phyloP scores from a whole-genome alignment of 2,888 invertebrate genomes.

The Drosophila ochracea region DNA sequence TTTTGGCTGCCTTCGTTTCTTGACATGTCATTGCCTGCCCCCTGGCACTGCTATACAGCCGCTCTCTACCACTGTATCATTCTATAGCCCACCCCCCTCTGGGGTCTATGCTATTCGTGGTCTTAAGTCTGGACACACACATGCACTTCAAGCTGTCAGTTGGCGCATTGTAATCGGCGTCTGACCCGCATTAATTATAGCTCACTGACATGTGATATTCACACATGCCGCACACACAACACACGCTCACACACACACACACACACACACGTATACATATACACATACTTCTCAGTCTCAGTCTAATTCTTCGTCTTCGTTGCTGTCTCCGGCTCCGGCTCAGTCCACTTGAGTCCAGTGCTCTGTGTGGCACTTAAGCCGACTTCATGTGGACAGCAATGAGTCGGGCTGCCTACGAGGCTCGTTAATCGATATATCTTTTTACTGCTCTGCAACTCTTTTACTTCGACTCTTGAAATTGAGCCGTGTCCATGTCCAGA shows the following conservation, averaged over 20 bases:
- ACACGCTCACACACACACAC: slow-evolving; percentile 25
- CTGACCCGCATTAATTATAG: slow-evolving; percentile 81
- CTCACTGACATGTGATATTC: slow-evolving; percentile 80
- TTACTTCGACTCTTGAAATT: slow-evolving; percentile 56
- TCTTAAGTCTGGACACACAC: slow-evolving; percentile 51
- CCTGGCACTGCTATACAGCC: background rate
- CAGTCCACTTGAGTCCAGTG: slow-evolving; percentile 54
- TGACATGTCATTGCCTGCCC: slow-evolving; percentile 70
- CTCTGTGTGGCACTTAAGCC: slow-evolving; percentile 65
- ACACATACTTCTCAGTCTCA: background rate
- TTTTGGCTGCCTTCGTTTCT: slow-evolving; percentile 58
- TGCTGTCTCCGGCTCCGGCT: slow-evolving; percentile 6
- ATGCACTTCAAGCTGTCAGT: slow-evolving; percentile 77
- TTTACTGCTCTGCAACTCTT: slow-evolving; percentile 52
- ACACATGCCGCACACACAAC: slow-evolving; percentile 65
- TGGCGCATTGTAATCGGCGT: slow-evolving; percentile 81
- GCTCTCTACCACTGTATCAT: background rate
- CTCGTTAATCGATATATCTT: slow-evolving; percentile 74
- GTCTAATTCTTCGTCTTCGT: background rate
- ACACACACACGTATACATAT: background rate
- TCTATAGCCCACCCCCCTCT: background rate
- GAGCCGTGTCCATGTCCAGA: slow-evolving; percentile 64
- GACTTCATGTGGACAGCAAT: slow-evolving; percentile 51
- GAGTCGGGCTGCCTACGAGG: slow-evolving; percentile 65
- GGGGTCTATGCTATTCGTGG: slow-evolving; percentile 7